Percentiles rank a stretch among this genome's conserved stretches.
Conservation (phyloP, 2,797 vertebrate genomes). For the Sebastes vulpes region DNA sequence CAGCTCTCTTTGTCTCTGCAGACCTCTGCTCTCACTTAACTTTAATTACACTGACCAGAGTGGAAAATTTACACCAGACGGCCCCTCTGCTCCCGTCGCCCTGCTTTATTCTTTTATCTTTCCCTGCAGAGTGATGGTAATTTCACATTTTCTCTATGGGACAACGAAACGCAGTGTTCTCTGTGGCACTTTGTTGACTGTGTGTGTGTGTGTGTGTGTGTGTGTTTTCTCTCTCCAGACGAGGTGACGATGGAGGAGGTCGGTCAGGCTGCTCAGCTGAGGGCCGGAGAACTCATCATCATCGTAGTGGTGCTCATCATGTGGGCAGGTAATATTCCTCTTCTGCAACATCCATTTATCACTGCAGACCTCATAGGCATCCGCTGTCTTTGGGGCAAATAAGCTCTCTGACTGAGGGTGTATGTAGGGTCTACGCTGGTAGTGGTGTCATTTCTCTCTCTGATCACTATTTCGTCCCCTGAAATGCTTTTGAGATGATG, state of each 20-base stretch:
- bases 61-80: conserved; percentile 35
- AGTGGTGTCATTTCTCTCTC: not conserved
- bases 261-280: conserved; percentile 90
- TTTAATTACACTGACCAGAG: conserved; percentile 65
- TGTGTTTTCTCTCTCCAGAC: conserved; percentile 80
- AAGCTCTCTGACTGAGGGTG: conserved; percentile 25
- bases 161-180: conserved; percentile 31
- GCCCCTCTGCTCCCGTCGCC: conserved; percentile 19
- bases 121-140: conserved; percentile 35
- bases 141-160: conserved; percentile 32
- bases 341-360: conserved; percentile 40
- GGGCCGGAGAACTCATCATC: conserved; percentile 95
- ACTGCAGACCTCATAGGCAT: conserved; percentile 12
- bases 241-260: conserved; percentile 94
- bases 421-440: conserved; percentile 8
- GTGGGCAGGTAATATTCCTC: conserved; percentile 92
- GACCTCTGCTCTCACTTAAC: conserved; percentile 56
- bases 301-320: conserved; percentile 96
- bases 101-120: conserved; percentile 46
- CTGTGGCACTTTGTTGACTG: conserved; percentile 34
- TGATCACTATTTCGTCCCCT: not conserved
- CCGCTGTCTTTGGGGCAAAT: conserved; percentile 20
- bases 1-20: conserved; percentile 25
- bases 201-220: conserved; percentile 30
- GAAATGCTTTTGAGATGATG: conserved; percentile 9